A percentile compares a stretch with the other conserved stretches of the same genome.
Evolutionary conservation across 2,888 invertebrate genomes (phyloP).

Genomic region (Drosophila kambysellisi): DNA sequence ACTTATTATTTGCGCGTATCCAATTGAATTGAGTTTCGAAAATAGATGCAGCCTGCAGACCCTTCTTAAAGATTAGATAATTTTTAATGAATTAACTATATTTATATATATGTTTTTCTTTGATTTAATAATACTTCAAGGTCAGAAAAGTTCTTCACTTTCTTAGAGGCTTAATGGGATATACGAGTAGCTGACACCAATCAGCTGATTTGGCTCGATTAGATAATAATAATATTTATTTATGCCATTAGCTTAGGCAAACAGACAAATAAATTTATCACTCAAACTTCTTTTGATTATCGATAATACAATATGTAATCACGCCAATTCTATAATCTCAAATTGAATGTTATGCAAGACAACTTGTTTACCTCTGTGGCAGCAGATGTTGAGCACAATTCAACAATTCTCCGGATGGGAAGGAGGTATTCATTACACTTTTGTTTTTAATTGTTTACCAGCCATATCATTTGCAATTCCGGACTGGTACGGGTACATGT

Average conservation of each 20-base stretch:
- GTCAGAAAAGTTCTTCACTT: conserved; percentile 25
- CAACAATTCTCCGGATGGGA: background rate
- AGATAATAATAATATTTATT: conserved; percentile 75
- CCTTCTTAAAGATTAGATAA: conserved; percentile 38
- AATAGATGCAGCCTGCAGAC: conserved; percentile 3
- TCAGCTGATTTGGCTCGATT: conserved; percentile 52
- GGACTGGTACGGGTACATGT: background rate
- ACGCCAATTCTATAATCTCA: conserved; percentile 17
- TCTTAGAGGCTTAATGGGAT: background rate
- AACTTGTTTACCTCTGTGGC: conserved; percentile 23
- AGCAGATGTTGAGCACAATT: conserved; percentile 19
- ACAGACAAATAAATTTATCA: conserved; percentile 56
- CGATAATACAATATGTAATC: conserved; percentile 26
- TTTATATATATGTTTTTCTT: conserved; percentile 20
- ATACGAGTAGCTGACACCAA: background rate
- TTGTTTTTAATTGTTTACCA: background rate
- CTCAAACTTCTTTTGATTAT: conserved; percentile 45
- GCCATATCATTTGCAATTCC: conserved; percentile 4
- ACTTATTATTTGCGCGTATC: conserved; percentile 35
- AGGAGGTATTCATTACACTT: background rate
- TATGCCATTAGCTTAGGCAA: conserved; percentile 50
- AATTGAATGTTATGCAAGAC: conserved; percentile 24
- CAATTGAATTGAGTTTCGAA: conserved; percentile 8
- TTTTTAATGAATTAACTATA: conserved; percentile 22
- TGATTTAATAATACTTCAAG: conserved; percentile 22